A percentile compares a stretch with the other conserved stretches of the same genome.
Evolutionary conservation across 2,113 vertebrate genomes (phyloP).

Genomic region (Hypocryptadius cinnamomeus): DNA sequence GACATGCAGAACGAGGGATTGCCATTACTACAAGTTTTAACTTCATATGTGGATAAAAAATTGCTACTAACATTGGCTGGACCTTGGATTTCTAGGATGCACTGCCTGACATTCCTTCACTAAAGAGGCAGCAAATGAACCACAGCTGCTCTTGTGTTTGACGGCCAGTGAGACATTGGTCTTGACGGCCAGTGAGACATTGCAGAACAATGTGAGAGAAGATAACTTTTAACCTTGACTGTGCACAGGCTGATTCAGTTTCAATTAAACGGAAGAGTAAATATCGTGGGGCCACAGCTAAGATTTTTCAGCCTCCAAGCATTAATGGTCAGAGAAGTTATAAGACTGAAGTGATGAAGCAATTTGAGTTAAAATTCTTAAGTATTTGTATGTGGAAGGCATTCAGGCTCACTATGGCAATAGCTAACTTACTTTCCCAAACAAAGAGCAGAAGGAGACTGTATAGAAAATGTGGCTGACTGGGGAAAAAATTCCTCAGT

Average conservation of each 20-base stretch:
- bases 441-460: not conserved
- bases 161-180: not conserved
- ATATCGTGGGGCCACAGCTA: not conserved
- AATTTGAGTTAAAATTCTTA: not conserved
- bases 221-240: constrained; percentile 40
- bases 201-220: constrained; percentile 1
- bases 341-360: not conserved
- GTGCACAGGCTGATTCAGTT: not conserved
- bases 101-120: not conserved
- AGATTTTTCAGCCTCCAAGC: not conserved
- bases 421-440: not conserved
- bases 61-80: not conserved
- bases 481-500: not conserved
- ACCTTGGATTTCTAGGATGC: not conserved
- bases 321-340: not conserved
- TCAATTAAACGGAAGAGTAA: constrained; percentile 3
- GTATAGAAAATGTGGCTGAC: not conserved
- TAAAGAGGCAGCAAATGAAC: not conserved
- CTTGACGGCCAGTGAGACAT: not conserved
- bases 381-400: not conserved
- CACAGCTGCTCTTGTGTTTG: not conserved
- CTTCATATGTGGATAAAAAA: not conserved
- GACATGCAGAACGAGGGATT: not conserved
- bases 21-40: not conserved
- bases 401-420: not conserved